These are phyloP conservation scores for Fopius arisanus DNA, from an alignment of 1,140 invertebrate genomes.

Conservation along the genomic window DNA sequence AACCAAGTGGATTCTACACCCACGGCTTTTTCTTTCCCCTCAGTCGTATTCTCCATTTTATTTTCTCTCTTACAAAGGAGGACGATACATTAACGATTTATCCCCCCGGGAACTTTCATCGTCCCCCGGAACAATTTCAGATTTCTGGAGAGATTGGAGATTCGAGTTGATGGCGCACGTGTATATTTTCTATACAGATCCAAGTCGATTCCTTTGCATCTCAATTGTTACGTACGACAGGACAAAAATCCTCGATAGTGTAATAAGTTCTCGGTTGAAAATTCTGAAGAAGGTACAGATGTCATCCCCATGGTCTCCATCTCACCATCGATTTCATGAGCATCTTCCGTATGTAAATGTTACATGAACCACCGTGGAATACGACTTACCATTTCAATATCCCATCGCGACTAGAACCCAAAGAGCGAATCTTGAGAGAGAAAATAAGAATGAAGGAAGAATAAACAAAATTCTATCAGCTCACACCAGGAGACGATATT, in stretches of 20 bases:
- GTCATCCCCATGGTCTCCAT: too few relatives aligned
- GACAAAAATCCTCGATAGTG: too few relatives aligned
- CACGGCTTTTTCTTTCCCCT: not conserved
- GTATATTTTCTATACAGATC: not conserved
- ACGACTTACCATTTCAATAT: not conserved
- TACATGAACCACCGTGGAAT: not conserved
- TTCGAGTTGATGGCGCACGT: not conserved
- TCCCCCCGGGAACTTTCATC: not conserved
- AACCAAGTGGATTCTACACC: not conserved
- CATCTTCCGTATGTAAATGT: not conserved
- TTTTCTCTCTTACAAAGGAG: not conserved
- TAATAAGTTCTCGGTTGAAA: not conserved
- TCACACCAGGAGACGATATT: not conserved
- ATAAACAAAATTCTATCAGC: not conserved
- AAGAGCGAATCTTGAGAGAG: not conserved
- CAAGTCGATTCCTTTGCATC: not conserved
- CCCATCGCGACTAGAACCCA: not conserved
- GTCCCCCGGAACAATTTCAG: not conserved
- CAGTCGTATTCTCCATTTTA: not conserved
- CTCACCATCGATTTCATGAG: too few relatives aligned
- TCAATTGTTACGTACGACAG: not conserved
- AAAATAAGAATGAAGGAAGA: not conserved
- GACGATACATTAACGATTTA: conserved; percentile 7
- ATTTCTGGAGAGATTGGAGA: not conserved
- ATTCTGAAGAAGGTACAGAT: not conserved